Evolutionary conservation across 2,113 vertebrate genomes (phyloP).

Genomic region (Paradisaea rubra): DNA sequence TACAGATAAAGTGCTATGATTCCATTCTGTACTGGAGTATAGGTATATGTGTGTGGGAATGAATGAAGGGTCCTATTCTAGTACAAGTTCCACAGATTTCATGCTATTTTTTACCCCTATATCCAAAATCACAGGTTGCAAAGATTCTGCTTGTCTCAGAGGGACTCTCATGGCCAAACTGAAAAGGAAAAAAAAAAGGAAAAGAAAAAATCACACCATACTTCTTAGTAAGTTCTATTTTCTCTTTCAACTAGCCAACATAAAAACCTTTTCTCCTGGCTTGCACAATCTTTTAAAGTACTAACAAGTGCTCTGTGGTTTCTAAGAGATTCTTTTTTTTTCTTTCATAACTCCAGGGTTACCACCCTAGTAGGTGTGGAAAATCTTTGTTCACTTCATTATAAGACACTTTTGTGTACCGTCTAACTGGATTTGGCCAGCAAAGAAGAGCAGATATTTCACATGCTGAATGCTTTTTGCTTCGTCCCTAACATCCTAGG

Average conservation of each 20-base stretch:
- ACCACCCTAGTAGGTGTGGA: conserved; percentile 55
- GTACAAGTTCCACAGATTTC: not conserved
- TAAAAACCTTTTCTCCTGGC: conserved; percentile 51
- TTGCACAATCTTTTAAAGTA: conserved; percentile 53
- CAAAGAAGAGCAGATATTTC: conserved; percentile 51
- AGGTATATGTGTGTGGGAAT: not conserved
- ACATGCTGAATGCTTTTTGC: conserved; percentile 28
- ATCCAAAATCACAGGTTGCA: not conserved
- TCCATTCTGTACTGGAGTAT: not conserved
- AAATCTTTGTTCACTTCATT: conserved; percentile 69
- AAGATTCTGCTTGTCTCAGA: not conserved
- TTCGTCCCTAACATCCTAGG: conserved; percentile 24
- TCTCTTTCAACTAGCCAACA: conserved; percentile 59
- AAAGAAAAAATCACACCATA: not conserved
- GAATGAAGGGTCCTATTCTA: not conserved
- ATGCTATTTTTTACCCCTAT: not conserved
- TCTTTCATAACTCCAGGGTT: conserved; percentile 57
- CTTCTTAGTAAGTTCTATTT: conserved; percentile 48
- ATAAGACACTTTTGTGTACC: conserved; percentile 57
- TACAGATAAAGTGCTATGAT: not conserved
- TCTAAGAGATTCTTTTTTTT: conserved; percentile 44
- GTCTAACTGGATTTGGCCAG: conserved; percentile 48
- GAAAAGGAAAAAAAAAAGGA: not conserved
- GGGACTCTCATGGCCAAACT: conserved; percentile 19
- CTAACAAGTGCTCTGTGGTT: conserved; percentile 65